Conservation (phyloP, 1,140 invertebrate species). For the Bombus confusus region DNA sequence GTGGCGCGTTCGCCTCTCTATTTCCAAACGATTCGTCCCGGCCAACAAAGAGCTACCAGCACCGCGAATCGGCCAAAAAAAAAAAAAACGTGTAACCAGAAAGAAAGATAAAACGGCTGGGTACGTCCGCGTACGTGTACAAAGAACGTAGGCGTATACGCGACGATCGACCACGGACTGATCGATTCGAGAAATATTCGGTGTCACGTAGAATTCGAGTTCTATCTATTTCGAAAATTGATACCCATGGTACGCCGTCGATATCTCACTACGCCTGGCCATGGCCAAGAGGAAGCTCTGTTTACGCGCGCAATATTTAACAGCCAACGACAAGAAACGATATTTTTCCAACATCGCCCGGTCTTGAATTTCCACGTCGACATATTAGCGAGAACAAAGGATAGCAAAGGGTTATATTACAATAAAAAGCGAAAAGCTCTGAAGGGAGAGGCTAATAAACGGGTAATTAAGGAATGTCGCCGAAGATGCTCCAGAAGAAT, state of each 20-base stretch:
- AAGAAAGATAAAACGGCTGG: not conserved
- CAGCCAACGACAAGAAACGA: not conserved
- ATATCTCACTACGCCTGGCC: not conserved
- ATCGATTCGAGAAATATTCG: conserved; percentile 25
- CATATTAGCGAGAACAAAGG: not conserved
- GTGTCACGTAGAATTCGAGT: not conserved
- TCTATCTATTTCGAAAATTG: not conserved
- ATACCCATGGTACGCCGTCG: not conserved
- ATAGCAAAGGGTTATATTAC: not conserved
- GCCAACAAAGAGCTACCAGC: not conserved
- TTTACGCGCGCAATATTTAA: not conserved
- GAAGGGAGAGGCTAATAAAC: conserved; percentile 23
- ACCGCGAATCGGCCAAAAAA: not conserved
- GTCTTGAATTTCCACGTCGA: too few relatives aligned
- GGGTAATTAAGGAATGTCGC: conserved; percentile 60
- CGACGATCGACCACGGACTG: not conserved
- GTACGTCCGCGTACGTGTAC: too few relatives aligned
- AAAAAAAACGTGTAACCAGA: conserved; percentile 5
- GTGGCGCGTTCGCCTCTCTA: not conserved
- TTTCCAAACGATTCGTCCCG: not conserved
- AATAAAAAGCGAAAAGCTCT: not conserved
- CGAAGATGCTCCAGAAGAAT: conserved; percentile 1
- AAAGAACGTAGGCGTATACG: too few relatives aligned
- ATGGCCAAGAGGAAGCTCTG: not conserved
- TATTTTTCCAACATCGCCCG: not conserved